phyloP scores from a whole-genome alignment of 2,797 vertebrate species.

The Sebastes aleutianus region DNA sequence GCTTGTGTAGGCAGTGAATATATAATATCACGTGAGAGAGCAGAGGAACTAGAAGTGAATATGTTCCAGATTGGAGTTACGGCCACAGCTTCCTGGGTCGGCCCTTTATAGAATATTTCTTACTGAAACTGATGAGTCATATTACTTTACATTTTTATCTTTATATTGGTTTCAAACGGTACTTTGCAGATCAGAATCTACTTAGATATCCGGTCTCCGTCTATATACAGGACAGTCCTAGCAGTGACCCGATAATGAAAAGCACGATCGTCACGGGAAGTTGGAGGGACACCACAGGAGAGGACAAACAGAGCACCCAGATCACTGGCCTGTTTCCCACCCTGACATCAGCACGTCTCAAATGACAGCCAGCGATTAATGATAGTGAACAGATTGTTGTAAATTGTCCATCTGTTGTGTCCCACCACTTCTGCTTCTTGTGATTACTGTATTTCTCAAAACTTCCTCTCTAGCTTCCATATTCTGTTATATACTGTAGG shows the following conservation, averaged over 20 bases:
- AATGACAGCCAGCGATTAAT: slow-evolving; percentile 34
- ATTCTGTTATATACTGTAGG: not conserved
- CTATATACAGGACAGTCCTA: not conserved
- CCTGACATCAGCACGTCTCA: slow-evolving; percentile 3
- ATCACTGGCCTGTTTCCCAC: not conserved
- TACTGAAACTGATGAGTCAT: not conserved
- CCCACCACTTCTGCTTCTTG: not conserved
- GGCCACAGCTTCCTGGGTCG: not conserved
- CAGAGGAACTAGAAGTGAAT: not conserved
- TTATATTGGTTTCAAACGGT: slow-evolving; percentile 2
- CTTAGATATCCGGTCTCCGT: not conserved
- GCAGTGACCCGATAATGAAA: not conserved
- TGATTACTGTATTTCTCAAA: not conserved
- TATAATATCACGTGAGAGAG: not conserved
- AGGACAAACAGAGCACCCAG: slow-evolving; percentile 15
- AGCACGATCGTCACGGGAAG: not conserved
- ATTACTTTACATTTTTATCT: not conserved
- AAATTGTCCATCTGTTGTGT: slow-evolving; percentile 49
- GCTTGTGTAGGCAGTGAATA: not conserved
- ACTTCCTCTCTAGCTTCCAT: not conserved
- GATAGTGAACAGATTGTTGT: slow-evolving; percentile 42
- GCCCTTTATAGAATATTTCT: not conserved
- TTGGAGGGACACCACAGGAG: slow-evolving; percentile 8
- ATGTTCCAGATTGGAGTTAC: not conserved
- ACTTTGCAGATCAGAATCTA: not conserved